Base-by-base conservation (phyloP, 1,140 invertebrate genomes). In the Drosophila hydei region DNA sequence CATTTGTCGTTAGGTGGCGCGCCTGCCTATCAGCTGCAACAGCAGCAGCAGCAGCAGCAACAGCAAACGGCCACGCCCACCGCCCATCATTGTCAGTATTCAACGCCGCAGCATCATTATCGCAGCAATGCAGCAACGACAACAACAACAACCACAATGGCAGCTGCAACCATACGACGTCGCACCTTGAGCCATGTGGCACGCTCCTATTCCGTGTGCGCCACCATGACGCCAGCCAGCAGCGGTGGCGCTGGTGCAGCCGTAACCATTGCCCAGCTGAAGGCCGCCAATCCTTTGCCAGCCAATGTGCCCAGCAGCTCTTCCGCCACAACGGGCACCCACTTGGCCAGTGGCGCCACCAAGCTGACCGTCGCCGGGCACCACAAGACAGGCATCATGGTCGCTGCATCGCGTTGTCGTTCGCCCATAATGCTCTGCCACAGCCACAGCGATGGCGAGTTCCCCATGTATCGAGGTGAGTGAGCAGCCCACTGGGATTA, bases 401-500 rank as follows among this genome's bases (percentile, higher is more conserved):
- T 89, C 16, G 85, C 80, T n/a, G 85, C 81, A 8, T 75, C 77
- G 74, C 93, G 93, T 88, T 93, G 93, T 81, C 93, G 93, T 90
- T 93, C 93, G 77, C 93, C 93, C 68, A 96, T 96, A 94, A 96
- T 96, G 95, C 93, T 96, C 79, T 96, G 95, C 51, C 95, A 96
- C 92, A 96, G 95, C 90, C 94, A 95, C 92, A 96, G 95, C 89
- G 95, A 96, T 88, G 95, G 95, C 83, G 95, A 96, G 92, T 96
- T 96, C 92, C 95, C 95, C 75, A 94, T 95, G 91, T 96, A 96
- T 91, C 93, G 90, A 91, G 90, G 90, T 91, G 50, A 85, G 75
- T 92, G 36, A 6, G 7, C 38, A 14, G 38, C 38, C n/a, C 2
- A 2, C 12, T 7, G 38, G 38, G 38, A 42, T 42, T 42, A 42